Percentiles rank a stretch among this genome's conserved stretches.
phyloP scores from a whole-genome alignment of 1,140 invertebrate species.

The Drosophila pseudoobscura region DNA sequence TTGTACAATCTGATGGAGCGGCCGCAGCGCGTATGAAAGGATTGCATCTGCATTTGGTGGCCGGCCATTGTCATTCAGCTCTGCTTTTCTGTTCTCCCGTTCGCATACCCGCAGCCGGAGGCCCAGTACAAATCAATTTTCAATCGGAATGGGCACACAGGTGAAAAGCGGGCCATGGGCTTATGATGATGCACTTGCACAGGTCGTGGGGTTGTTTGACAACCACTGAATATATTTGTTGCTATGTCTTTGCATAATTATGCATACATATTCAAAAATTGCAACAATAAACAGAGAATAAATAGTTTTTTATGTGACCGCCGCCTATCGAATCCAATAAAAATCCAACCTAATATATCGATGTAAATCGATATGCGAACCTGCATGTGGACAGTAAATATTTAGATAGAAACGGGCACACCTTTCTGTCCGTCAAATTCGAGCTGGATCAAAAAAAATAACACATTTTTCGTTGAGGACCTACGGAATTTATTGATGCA shows the following conservation, averaged over 20 bases:
- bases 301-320: conserved; percentile 14
- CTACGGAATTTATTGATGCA: not conserved
- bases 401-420: no score
- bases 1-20: conserved; percentile 91
- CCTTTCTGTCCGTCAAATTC: no score
- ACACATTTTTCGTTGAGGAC: no score
- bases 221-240: not conserved
- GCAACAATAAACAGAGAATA: conserved; percentile 35
- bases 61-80: conserved; percentile 39
- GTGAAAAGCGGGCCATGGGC: not conserved
- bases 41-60: conserved; percentile 40
- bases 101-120: no score
- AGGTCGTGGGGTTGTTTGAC: not conserved
- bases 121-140: conserved; percentile 40
- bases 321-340: not conserved
- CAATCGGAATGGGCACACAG: conserved; percentile 2
- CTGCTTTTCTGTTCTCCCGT: not conserved
- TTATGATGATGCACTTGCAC: conserved; percentile 1
- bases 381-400: no score
- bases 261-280: conserved; percentile 19
- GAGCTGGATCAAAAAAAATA: no score
- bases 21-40: conserved; percentile 92
- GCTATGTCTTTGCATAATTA: conserved; percentile 16
- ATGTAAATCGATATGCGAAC: no score
- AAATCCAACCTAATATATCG: not conserved